These are phyloP conservation scores for Spea multiplicata DNA, from an alignment of 2,113 vertebrate genomes.

Conservation along the genomic window DNA sequence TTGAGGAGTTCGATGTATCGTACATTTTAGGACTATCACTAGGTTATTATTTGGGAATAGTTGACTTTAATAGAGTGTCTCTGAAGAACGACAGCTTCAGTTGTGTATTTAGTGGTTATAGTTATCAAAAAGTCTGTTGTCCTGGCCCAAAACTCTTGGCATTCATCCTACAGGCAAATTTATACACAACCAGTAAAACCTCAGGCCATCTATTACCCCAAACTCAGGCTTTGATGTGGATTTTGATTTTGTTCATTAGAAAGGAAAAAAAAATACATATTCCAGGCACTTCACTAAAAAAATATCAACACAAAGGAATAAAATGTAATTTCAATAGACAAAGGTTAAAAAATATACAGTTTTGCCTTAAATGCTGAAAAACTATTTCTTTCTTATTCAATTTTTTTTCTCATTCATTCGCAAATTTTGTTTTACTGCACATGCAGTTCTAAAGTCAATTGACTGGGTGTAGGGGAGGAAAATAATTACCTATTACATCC, in stretches of 20 bases:
- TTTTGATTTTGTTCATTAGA: constrained; percentile 1
- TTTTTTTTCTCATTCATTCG: too few species aligned
- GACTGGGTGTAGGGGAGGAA: too few species aligned
- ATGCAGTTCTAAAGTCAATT: too few species aligned
- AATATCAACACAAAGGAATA: too few species aligned
- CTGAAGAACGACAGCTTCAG: background rate
- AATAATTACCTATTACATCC: too few species aligned
- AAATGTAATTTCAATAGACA: too few species aligned
- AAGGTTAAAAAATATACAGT: too few species aligned
- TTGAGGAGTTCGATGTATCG: too few species aligned
- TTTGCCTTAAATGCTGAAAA: too few species aligned
- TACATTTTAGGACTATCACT: background rate
- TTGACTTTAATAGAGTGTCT: background rate
- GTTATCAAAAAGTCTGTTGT: constrained; percentile 6
- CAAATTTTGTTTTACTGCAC: too few species aligned
- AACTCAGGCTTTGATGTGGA: constrained; percentile 1
- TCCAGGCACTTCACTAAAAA: too few species aligned
- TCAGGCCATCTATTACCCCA: constrained; percentile 24
- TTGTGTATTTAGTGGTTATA: constrained; percentile 3
- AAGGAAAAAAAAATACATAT: background rate
- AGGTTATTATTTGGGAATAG: background rate
- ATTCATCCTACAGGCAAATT: background rate
- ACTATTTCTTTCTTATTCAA: too few species aligned
- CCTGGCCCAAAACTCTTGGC: constrained; percentile 24
- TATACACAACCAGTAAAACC: constrained; percentile 18